These are phyloP conservation scores for Trematomus bernacchii DNA, from an alignment of 2,797 vertebrate genomes.

Conservation along the genomic window DNA sequence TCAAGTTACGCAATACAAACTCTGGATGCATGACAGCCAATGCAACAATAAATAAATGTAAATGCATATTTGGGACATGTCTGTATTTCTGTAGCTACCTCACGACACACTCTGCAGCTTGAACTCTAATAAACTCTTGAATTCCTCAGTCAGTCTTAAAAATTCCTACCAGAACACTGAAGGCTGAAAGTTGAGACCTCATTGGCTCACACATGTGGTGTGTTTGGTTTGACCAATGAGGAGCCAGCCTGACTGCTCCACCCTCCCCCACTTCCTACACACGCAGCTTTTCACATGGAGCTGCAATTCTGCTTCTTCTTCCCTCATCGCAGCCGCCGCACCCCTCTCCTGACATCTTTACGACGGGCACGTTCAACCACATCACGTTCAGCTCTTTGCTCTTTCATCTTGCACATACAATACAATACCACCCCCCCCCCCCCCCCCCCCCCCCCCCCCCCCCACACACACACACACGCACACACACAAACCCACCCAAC, in stretches of 20 bases:
- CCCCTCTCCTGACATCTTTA: slow-evolving; percentile 9
- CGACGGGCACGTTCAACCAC: no score
- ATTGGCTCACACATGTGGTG: slow-evolving; percentile 84
- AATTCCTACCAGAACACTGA: slow-evolving; percentile 17
- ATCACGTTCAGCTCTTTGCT: not conserved
- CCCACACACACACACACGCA: no score
- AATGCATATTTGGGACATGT: slow-evolving; percentile 3
- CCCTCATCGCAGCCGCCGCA: not conserved
- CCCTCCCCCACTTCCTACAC: slow-evolving; percentile 53
- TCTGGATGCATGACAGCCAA: not conserved
- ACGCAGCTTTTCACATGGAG: slow-evolving; percentile 30
- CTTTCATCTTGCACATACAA: slow-evolving; percentile 13
- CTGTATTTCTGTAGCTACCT: slow-evolving; percentile 19
- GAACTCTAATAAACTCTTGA: slow-evolving; percentile 82
- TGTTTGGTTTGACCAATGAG: slow-evolving; percentile 84
- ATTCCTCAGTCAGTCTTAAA: slow-evolving; percentile 65
- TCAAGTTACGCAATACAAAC: not conserved
- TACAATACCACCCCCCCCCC: no score
- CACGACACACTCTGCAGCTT: slow-evolving; percentile 39
- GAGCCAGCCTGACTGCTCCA: not conserved
- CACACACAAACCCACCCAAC: not conserved
- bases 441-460: no score
- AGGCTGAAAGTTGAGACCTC: not conserved
- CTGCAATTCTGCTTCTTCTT: slow-evolving; percentile 7
- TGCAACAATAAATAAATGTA: not conserved